Evolutionary conservation across 2,113 vertebrate genomes (phyloP).

Genomic region (Nerophis ophidion): DNA sequence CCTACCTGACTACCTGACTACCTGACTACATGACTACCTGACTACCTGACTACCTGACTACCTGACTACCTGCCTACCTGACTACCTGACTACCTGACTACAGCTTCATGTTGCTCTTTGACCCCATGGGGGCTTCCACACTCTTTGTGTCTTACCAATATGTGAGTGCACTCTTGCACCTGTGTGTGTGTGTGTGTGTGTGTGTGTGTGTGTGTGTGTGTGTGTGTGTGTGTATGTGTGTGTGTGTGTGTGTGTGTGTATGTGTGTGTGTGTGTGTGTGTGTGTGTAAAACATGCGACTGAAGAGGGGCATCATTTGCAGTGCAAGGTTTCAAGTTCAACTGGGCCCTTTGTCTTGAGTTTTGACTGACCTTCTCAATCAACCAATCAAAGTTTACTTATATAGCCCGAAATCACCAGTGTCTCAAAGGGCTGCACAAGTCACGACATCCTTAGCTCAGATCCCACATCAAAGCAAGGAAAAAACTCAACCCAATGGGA

Average conservation of each 20-base stretch:
- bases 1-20: too few species aligned
- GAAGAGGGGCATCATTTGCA: background rate
- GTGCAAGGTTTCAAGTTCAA: slow-evolving; percentile 8
- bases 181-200: too few species aligned
- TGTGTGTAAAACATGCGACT: background rate
- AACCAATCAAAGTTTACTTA: too few species aligned
- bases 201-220: background rate
- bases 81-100: too few species aligned
- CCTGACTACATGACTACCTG: too few species aligned
- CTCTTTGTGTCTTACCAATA: background rate
- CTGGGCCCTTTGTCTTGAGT: background rate
- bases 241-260: slow-evolving; percentile 11
- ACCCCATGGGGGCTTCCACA: background rate
- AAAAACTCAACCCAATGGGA: too few species aligned
- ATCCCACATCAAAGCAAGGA: too few species aligned
- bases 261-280: slow-evolving; percentile 1
- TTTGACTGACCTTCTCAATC: background rate
- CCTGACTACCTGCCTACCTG: too few species aligned
- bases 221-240: slow-evolving; percentile 14
- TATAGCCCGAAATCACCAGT: background rate
- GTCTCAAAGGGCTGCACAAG: background rate
- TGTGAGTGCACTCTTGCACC: background rate
- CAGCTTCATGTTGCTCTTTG: background rate
- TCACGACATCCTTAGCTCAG: too few species aligned
- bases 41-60: too few species aligned